Base-by-base conservation (phyloP, 2,113 vertebrate species). In the Turdus rufiventris region DNA sequence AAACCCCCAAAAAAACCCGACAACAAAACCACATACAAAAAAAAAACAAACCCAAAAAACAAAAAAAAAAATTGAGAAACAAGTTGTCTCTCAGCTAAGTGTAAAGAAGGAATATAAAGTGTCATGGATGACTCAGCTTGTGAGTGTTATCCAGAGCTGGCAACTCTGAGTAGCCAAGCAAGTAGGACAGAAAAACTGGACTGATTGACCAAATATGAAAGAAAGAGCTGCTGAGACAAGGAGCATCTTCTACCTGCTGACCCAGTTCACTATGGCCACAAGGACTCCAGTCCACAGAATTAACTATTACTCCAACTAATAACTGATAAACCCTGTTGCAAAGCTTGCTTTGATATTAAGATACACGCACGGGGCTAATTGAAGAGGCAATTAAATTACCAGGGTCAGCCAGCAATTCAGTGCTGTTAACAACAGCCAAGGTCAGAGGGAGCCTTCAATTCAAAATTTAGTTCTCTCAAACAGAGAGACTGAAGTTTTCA, bases 301-400 rank as follows among this genome's bases (percentile, higher is more conserved):
- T 10, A 81, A 50, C 10, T 42, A 14, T 82, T 60, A 20, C 15
- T 65, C 24, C 48, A 60, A 23, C 34, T 57, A 82, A 38, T n/a
- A 79, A 58, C 10, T 18, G 17, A 74, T 50, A 54, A 74, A 25
- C 12, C 4, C 31, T 67, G n/a, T 25, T 42, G 43, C 14, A 72
- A 56, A 43, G 17, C 53, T 72, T 54, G 33, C 9, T 85, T 76
- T 47, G 26, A 40, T 76, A 63, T 54, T 23, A 74, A 71, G 58
- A 67, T 18, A 65, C 18, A 24, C 2, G 5, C 26, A 33, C 0
- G 3, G 26, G 31, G 17, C 23, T 56, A 8, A 50, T 43, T 54
- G 50, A 74, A 84, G 24, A 54, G 9, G 47, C 51, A 80, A 75
- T 54, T 68, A 50, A 91, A 70, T 88, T 66, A 66, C 26, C 42